Conservation (phyloP, 2,888 invertebrate genomes). For the Sipha maydis region DNA sequence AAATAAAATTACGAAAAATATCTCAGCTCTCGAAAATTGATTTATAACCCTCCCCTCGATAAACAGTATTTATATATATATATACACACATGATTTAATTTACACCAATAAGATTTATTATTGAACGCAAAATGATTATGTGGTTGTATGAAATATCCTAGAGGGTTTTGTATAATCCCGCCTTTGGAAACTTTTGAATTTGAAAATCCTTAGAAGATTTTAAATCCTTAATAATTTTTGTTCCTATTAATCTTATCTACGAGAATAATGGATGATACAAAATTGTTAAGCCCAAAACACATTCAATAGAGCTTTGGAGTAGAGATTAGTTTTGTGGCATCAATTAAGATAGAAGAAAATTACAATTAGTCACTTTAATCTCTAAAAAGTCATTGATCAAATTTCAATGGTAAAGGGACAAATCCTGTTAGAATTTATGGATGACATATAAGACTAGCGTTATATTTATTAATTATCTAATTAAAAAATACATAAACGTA, state of each 20-base stretch:
- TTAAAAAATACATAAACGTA: background rate
- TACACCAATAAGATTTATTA: background rate
- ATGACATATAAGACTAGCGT: background rate
- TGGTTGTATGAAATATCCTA: background rate
- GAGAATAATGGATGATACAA: conserved; percentile 43
- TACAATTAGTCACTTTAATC: conserved; percentile 59
- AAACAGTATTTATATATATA: background rate
- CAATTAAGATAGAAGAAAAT: conserved; percentile 57
- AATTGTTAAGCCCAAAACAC: conserved; percentile 51
- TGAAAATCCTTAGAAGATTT: conserved; percentile 54
- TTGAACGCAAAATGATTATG: background rate
- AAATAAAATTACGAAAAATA: too few relatives aligned
- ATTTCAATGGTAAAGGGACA: background rate
- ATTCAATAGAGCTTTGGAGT: conserved; percentile 42
- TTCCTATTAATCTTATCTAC: conserved; percentile 54
- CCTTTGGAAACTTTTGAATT: conserved; percentile 50
- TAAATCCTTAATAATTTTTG: conserved; percentile 56
- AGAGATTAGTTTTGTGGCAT: conserved; percentile 48
- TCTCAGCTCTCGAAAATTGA: too few relatives aligned
- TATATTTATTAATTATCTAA: conserved; percentile 25
- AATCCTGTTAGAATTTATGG: background rate
- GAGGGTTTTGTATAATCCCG: conserved; percentile 13
- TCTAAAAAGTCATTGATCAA: conserved; percentile 34
- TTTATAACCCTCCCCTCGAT: too few relatives aligned
- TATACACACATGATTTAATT: background rate